Base-by-base conservation (phyloP, 2,888 invertebrate species). In the Mythimna pallens region DNA sequence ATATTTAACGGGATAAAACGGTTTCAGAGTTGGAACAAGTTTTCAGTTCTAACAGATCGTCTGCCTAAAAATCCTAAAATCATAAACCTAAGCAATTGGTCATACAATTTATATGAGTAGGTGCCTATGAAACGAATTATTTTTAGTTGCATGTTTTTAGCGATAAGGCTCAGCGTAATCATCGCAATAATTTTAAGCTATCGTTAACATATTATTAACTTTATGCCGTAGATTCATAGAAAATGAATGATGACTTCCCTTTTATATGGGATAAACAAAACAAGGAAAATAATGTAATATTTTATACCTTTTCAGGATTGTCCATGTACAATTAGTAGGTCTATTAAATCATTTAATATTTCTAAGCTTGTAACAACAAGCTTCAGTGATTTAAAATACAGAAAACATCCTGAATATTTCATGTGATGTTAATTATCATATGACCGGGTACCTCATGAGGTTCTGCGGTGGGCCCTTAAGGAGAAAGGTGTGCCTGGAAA, bases 361-460 rank as follows among this genome's bases (percentile, higher is more conserved):
- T 25, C 17, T 25, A 65, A 25, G 22, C 17, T 34, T 47, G 59
- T 20, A 17, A 17, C 12, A 25, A 22, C 14, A 52, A 17, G 12
- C 52, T 59, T 65, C n/a, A 17, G 20, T 73, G 54, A 73, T 73
- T 34, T 52, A 65, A 43, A 6, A 58, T 9, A 66, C 47, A 36
- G 40, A 69, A 64, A 59, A 58, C 71, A 43, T 34, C 43, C 30
- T 58, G 14, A 57, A 5, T 71, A 5, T 70, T 34, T 65, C 25
- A 65, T 34, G 72, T 40, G 50, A 47, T 71, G 63, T 30, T 63
- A 14, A 57, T 73, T 70, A 63, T 40, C 36, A 50, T 36, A 50
- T 57, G n/a, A 72, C 25, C 25, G 25, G 25, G 25, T 25, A 25
- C 25, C 25, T 25, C 25, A 25, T 25, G 25, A 25, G 25, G 2